Evolutionary conservation across 2,113 vertebrate genomes (phyloP).

Genomic region (Salminus brasiliensis): DNA sequence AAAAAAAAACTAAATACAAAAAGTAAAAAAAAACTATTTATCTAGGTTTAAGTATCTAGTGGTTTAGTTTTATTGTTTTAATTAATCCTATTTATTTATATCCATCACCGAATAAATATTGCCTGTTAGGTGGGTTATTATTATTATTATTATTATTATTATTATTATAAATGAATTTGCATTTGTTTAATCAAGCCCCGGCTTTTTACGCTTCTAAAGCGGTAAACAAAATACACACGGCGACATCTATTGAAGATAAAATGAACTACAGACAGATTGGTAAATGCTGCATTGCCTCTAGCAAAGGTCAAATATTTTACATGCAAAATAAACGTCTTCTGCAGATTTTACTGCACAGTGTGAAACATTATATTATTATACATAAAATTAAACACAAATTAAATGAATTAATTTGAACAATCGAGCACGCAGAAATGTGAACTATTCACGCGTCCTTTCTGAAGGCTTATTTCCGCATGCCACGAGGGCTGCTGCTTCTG

Average conservation of each 20-base stretch:
- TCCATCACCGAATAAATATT: no score
- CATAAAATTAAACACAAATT: neutral
- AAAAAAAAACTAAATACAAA: no score
- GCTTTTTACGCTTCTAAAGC: neutral
- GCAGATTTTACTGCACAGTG: neutral
- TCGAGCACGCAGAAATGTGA: no score
- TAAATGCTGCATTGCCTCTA: neutral
- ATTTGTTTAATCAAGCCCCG: neutral
- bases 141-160: no score
- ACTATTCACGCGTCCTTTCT: neutral
- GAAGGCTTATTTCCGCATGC: slow-evolving; percentile 23
- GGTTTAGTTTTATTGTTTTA: no score
- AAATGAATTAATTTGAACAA: neutral
- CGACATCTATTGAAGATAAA: slow-evolving; percentile 49
- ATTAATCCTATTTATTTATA: no score
- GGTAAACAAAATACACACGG: slow-evolving; percentile 9
- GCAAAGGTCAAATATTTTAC: slow-evolving; percentile 4
- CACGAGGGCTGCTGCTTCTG: slow-evolving; percentile 23
- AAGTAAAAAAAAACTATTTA: no score
- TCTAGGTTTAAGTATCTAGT: no score
- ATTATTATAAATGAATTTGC: neutral
- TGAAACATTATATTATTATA: neutral
- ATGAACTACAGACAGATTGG: neutral
- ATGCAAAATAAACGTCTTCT: neutral
- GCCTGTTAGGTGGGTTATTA: no score